Conservation (phyloP, 2,888 invertebrate genomes). For the Limnephilus marmoratus region DNA sequence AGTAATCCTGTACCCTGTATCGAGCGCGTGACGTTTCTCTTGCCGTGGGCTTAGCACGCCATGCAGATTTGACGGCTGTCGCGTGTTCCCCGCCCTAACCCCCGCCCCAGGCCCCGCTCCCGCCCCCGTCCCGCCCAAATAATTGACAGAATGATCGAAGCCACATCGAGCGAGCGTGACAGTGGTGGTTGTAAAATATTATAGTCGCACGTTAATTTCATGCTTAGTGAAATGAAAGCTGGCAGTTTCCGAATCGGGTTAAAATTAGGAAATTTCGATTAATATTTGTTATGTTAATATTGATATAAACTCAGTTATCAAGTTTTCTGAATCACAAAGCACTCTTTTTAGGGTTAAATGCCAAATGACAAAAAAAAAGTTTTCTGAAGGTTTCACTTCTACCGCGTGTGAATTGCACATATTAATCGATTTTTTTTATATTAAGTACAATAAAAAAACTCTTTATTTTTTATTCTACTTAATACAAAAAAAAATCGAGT, state of each 20-base stretch:
- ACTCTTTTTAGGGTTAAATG: too few species aligned
- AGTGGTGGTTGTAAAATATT: conserved; percentile 27
- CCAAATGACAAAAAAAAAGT: too few species aligned
- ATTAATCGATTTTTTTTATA: too few species aligned
- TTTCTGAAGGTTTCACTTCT: too few species aligned
- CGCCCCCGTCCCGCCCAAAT: neutral
- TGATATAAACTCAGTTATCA: too few species aligned
- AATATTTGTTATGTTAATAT: too few species aligned
- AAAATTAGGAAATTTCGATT: neutral
- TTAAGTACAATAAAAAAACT: too few species aligned
- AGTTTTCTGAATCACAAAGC: too few species aligned
- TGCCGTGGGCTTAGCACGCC: conserved; percentile 4
- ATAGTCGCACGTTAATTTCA: neutral
- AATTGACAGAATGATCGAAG: conserved; percentile 48
- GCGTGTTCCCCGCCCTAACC: neutral
- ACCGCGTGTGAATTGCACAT: too few species aligned
- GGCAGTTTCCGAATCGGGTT: neutral
- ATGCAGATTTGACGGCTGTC: conserved; percentile 44
- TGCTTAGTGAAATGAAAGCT: neutral
- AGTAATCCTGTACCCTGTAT: neutral
- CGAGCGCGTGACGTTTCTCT: neutral
- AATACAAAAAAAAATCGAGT: too few species aligned
- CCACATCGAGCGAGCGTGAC: conserved; percentile 16
- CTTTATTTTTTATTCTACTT: too few species aligned
- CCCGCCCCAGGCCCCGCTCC: neutral